Evolutionary conservation across 2,888 invertebrate genomes (phyloP), one percentile per base, ranked within the genome.

Genomic region (Perizoma affinitatum): DNA sequence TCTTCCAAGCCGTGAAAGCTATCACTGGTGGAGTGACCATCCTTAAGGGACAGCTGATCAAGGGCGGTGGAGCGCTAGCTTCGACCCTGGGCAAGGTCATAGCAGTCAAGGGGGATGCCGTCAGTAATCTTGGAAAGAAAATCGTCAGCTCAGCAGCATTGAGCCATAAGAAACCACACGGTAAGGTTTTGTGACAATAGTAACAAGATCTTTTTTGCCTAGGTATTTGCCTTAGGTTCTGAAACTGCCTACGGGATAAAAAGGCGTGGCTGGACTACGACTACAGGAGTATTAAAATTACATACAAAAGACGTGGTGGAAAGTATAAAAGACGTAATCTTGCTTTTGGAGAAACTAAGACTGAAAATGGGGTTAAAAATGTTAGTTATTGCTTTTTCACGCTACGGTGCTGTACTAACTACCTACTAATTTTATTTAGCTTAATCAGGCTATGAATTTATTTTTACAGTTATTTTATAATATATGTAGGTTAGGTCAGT

Each of bases 1-100:
- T 97, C 7, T 94, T 97, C 78, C 97, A 97, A 93, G 97, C 97
- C 0, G 95, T 97, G 0, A 97, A 97, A 79, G 97, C 97, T 9
- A 96, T 97, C 66, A 96, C 97, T 6, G 97, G 97, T 7, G 97
- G 97, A 50, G 96, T 97, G 7, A 95, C 97, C 4, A 97, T 97
- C 35, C 93, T 97, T n/a, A 97, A 97, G 77, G 97, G 97, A 0
- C 96, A 97, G 82, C 90, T 97, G 36, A 95, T 97, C 72, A 97
- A 97, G 87, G 97, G 97, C 45, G 95, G 97, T 55, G 97, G 97
- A 8, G 84, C 91, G 0, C 73, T 93, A 35, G 92, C 93, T 0
- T 75, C 89, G 0, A 90, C 88, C 5, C 68, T 92, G 1, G 93
- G 92, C 52, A 88, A 93, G 76, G 91, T 96, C 50, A 95, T 97